Base-by-base conservation (phyloP, 2,797 vertebrate genomes). In the Champsocephalus gunnari region DNA sequence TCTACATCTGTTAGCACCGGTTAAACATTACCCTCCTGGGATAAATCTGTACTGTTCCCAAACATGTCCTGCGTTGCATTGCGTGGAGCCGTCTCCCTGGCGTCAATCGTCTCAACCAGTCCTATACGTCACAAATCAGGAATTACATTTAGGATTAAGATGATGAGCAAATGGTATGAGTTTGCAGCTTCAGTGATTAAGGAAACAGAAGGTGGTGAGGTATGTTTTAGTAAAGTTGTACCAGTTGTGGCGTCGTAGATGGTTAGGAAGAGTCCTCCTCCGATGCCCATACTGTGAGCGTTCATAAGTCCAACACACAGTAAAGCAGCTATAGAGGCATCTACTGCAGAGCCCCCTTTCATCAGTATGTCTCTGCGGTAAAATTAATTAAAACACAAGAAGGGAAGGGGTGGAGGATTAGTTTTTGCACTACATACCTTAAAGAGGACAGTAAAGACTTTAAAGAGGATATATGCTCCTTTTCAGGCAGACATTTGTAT, bases 241-340 rank as follows among this genome's bases (percentile, higher is more conserved):
- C 98, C 95, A 2, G 95, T 96, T 64, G 48, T 88, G 69, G 94
- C 89, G 8, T 95, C 75, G 72, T 96, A 98, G 90, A 99, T 97
- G 63, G 93, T 98, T 41, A 99, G 34, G 89, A 96, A 97, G 58
- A 96, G 83, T 2, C 98, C 98, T 4, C 98, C 98, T 64, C 98
- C 98, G 1, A 99, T 99, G 54, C 98, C 98, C 94, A 94, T 95
- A 80, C 97, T 99, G 92, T 99, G 97, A 62, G 95, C 89, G 0
- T 98, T 99, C 93, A 98, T 89, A 60, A 99, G 90, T 28, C 97
- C 97, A 38, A 93, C 66, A 5, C 98, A 99, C 51, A 99, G 92
- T 59, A 99, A 90, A 21, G 95, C 91, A 7, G 98, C 96, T 3
- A 99, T 98, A 1, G 96, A 87, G 0, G 95, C 94, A 17, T 99